These are phyloP conservation scores for Micrasema minimum DNA, from an alignment of 1,140 invertebrate species.

Conservation along the genomic window DNA sequence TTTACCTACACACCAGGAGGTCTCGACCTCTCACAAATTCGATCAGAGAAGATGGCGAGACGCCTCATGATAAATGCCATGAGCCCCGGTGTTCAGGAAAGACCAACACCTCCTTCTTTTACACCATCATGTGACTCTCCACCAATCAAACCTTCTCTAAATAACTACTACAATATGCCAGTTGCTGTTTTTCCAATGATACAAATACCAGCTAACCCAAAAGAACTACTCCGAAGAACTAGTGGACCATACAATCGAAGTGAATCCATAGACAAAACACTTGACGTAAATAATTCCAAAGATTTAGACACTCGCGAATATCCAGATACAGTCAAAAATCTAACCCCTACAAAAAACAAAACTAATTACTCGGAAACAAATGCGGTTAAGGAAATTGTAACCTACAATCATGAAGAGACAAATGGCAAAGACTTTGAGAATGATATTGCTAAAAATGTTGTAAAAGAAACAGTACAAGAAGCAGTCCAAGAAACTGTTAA, in stretches of 20 bases:
- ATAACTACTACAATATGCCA: conserved; percentile 53
- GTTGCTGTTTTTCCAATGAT: conserved; percentile 64
- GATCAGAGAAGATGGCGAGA: conserved; percentile 88
- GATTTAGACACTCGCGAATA: too few species aligned
- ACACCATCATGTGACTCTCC: conserved; percentile 56
- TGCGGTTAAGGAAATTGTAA: too few species aligned
- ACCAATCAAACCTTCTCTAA: conserved; percentile 54
- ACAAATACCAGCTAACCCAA: conserved; percentile 63
- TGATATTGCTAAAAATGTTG: too few species aligned
- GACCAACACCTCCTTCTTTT: conserved; percentile 59
- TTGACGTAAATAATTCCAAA: not conserved
- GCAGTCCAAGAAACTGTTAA: not conserved
- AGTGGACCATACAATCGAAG: conserved; percentile 57
- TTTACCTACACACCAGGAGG: conserved; percentile 95
- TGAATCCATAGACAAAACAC: conserved; percentile 40
- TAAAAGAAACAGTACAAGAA: conserved; percentile 25
- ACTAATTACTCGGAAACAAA: too few species aligned
- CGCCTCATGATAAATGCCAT: conserved; percentile 79
- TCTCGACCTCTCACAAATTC: conserved; percentile 89
- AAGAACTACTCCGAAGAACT: conserved; percentile 61
- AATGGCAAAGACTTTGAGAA: too few species aligned
- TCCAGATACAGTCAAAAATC: too few species aligned
- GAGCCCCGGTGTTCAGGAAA: conserved; percentile 65
- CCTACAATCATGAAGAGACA: too few species aligned
- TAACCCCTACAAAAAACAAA: too few species aligned